These are phyloP conservation scores for Deilephila elpenor DNA, from an alignment of 2,888 invertebrate genomes.

Conservation along the genomic window DNA sequence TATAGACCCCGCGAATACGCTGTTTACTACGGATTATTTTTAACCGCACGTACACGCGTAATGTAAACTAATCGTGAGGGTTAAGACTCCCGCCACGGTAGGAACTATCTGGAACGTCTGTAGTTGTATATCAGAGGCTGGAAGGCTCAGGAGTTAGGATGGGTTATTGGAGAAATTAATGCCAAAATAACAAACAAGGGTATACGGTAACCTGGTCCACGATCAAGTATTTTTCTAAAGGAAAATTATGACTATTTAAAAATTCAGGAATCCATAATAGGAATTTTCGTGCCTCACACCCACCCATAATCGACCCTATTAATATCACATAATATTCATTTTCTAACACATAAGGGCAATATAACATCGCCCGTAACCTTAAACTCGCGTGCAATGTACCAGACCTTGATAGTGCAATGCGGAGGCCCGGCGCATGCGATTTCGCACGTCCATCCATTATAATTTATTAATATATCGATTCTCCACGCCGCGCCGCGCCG, in stretches of 20 bases:
- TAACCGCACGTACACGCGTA: slow-evolving; percentile 33
- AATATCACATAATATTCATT: neutral
- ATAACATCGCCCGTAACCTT: slow-evolving; percentile 8
- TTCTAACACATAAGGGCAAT: neutral
- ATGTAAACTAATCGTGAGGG: slow-evolving; percentile 15
- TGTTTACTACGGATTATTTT: slow-evolving; percentile 42
- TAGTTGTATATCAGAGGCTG: neutral
- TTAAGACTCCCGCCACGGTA: slow-evolving; percentile 14
- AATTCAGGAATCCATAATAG: too few species aligned
- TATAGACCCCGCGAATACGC: slow-evolving; percentile 24
- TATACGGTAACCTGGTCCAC: too few species aligned
- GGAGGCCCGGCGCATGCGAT: slow-evolving; percentile 17
- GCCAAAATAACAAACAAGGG: too few species aligned
- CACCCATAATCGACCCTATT: too few species aligned
- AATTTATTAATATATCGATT: slow-evolving; percentile 28
- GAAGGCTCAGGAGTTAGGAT: too few species aligned
- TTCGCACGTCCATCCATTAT: slow-evolving; percentile 24
- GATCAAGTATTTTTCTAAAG: too few species aligned
- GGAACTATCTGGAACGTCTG: too few species aligned
- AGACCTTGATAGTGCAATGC: slow-evolving; percentile 8
- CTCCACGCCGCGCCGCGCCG: neutral
- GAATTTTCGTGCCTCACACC: too few species aligned
- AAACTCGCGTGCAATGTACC: neutral
- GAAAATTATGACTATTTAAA: too few species aligned
- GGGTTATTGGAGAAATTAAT: too few species aligned